Base-by-base conservation (phyloP, 2,888 invertebrate species). In the Horisme vitalbata region DNA sequence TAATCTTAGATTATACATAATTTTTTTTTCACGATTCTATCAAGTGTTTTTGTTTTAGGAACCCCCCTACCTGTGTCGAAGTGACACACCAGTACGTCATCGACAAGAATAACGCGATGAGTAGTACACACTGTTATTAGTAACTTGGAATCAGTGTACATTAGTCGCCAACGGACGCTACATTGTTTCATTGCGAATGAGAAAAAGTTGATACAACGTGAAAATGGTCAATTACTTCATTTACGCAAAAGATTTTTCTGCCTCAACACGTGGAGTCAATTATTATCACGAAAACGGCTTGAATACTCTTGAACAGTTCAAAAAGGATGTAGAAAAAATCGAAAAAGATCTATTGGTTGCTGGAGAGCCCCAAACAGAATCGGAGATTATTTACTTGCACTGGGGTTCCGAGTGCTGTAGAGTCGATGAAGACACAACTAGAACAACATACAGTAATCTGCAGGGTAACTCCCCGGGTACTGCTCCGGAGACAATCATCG, bases 361-460 rank as follows among this genome's bases (percentile, higher is more conserved):
- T 14, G 50, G 26, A 20, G 50, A 56, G 6, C 34, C 46, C 5
- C 18, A 33, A 13, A 52, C 45, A 41, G 50, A 61, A 48, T 61
- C 54, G 0, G 57, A 55, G 58, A 57, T 61, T 8, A 24, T 71
- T 45, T 69, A 68, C 34, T 60, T 71, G 31, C 67, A 71, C 39
- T 71, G 71, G 68, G 62, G 66, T 2, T 2, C 53, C 27, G 3
- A 8, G 3, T 68, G 68, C 46, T 36, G 10, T 1, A 58, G 66
- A 48, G 65, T 68, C 2, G 46, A 60, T 30, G 70, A 68, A 58
- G 14, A 58, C 0, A 35, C 9, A 8, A 44, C 45, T 36, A 41
- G 32, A 43, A 23, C n/a, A 15, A 2, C 47, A 13, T 61, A 61
- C 24, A 23, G 26, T 3, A 4, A 30, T 3, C 7, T 5, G 6